Percentiles rank a stretch among this genome's conserved stretches.
phyloP scores from a whole-genome alignment of 1,140 invertebrate species.

The Delia radicum region DNA sequence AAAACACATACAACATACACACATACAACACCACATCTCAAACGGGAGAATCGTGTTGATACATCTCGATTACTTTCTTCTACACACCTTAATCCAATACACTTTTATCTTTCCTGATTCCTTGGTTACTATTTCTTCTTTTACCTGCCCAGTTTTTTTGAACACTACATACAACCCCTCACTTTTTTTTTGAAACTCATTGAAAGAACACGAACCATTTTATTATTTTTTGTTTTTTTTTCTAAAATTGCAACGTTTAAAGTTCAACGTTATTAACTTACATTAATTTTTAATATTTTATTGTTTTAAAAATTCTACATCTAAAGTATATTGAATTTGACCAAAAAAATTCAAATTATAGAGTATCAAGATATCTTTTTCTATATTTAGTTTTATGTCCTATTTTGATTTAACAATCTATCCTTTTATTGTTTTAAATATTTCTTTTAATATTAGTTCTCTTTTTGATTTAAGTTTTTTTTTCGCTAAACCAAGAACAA shows the following conservation, averaged over 20 bases:
- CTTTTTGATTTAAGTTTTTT: background rate
- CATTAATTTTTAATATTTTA: background rate
- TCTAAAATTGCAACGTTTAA: background rate
- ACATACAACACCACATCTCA: background rate
- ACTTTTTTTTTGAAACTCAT: background rate
- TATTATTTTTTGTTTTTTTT: background rate
- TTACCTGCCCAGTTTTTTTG: background rate
- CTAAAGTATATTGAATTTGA: constrained; percentile 2
- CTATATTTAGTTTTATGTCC: too few species aligned
- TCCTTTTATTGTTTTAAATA: background rate
- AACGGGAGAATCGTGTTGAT: too few species aligned
- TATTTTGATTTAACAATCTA: too few species aligned
- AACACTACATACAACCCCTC: too few species aligned
- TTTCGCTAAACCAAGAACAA: background rate
- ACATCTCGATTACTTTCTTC: background rate
- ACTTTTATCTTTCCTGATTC: background rate
- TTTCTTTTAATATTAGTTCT: background rate
- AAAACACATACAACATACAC: background rate
- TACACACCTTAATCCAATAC: background rate
- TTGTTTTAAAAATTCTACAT: background rate
- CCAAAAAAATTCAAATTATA: too few species aligned
- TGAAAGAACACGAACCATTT: too few species aligned
- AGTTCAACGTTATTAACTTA: background rate
- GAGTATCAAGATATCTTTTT: too few species aligned
- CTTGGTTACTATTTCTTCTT: background rate